Percentiles rank a stretch among this genome's conserved stretches.
phyloP scores from a whole-genome alignment of 2,797 vertebrate genomes.

The Neopelma chrysocephalum region DNA sequence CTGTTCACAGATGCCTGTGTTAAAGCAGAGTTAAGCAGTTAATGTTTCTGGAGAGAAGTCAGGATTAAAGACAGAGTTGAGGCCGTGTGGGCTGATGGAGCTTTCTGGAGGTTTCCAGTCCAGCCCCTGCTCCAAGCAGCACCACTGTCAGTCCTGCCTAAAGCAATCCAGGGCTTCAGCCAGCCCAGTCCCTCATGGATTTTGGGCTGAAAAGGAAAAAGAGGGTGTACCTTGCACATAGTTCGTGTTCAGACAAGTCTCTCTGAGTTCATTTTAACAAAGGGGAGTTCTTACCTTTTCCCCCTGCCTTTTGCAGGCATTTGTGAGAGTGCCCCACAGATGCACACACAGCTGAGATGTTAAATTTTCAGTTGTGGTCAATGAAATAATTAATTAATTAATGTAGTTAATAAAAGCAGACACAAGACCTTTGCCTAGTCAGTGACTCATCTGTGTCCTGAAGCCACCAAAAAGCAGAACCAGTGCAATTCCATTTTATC shows the following conservation, averaged over 20 bases:
- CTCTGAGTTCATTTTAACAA: not conserved
- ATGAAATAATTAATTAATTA: not conserved
- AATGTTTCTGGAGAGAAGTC: not conserved
- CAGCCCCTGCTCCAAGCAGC: not conserved
- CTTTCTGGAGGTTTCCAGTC: not conserved
- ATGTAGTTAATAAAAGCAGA: not conserved
- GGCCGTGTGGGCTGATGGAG: not conserved
- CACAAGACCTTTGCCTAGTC: not conserved
- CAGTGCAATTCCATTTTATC: not conserved
- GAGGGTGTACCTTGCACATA: not conserved
- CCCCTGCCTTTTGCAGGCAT: not conserved
- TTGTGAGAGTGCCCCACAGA: not conserved
- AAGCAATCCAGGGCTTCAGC: not conserved
- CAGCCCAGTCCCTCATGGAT: not conserved
- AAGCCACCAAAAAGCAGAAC: not conserved
- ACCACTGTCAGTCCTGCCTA: not conserved
- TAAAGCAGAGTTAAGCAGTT: not conserved
- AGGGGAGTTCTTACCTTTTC: not conserved
- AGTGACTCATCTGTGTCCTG: not conserved
- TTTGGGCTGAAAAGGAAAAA: not conserved
- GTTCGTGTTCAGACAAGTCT: not conserved
- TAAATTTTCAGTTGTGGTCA: not conserved
- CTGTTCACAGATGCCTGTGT: not conserved
- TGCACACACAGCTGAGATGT: not conserved
- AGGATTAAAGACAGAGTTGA: not conserved